Percentiles rank a stretch among this genome's conserved stretches.
Conservation (phyloP, 2,797 vertebrate species). For the Lepilemur septentrionalis region DNA sequence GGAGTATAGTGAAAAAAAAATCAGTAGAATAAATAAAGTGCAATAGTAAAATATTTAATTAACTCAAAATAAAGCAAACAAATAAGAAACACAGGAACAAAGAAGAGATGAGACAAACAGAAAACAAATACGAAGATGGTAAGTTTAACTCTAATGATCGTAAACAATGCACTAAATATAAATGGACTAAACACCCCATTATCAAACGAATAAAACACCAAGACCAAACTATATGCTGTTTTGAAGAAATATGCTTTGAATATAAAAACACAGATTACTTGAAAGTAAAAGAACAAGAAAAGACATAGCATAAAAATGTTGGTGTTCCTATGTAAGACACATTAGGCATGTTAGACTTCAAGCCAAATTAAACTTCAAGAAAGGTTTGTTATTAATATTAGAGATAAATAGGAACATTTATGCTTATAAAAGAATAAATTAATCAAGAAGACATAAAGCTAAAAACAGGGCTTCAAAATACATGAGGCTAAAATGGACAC, state of each 20-base stretch:
- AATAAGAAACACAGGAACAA: background rate
- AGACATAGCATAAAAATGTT: background rate
- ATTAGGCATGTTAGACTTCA: background rate
- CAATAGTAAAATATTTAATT: background rate
- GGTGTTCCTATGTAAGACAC: background rate
- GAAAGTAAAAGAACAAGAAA: background rate
- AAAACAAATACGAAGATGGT: background rate
- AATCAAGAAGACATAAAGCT: background rate
- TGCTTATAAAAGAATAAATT: background rate
- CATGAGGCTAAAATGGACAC: background rate
- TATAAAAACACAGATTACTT: background rate
- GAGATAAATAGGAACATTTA: background rate
- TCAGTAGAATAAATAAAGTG: background rate
- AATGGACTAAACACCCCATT: background rate
- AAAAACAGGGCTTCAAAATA: background rate
- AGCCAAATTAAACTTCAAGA: background rate
- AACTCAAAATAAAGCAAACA: background rate
- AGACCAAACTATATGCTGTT: background rate
- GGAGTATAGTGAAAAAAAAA: background rate
- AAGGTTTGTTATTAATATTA: background rate
- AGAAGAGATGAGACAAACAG: background rate
- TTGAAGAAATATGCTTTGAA: background rate
- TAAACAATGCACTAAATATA: background rate
- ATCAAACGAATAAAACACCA: background rate
- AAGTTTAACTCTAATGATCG: background rate